Conservation (phyloP, 2,113 vertebrate species). For the Bubo scandiacus region DNA sequence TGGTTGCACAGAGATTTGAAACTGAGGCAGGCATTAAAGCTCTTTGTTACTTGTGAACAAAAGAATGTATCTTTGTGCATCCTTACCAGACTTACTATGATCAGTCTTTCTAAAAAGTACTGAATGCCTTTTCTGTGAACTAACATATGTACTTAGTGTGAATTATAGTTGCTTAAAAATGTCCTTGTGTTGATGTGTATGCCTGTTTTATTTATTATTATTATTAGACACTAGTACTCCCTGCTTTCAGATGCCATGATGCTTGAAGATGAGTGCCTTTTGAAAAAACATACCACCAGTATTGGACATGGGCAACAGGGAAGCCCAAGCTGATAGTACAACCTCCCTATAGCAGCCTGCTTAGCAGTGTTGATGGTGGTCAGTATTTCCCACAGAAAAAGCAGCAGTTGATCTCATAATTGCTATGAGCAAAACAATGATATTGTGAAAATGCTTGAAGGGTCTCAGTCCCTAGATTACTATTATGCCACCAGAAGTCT, state of each 20-base stretch:
- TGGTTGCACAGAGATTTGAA: slow-evolving; percentile 4
- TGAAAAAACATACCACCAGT: not conserved
- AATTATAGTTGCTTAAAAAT: not conserved
- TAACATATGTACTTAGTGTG: not conserved
- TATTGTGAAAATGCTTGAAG: not conserved
- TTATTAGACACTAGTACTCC: not conserved
- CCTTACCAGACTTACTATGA: not conserved
- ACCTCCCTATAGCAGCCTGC: not conserved
- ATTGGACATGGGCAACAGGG: not conserved
- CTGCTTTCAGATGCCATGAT: rapidly evolving
- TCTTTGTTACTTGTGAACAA: slow-evolving; percentile 9
- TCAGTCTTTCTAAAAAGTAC: not conserved
- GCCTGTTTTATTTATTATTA: not conserved
- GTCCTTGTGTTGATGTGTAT: not conserved
- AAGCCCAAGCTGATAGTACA: not conserved
- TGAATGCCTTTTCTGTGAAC: not conserved
- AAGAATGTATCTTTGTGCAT: not conserved
- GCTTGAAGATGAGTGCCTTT: not conserved
- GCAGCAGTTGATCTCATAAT: not conserved
- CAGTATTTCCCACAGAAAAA: not conserved
- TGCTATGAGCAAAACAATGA: not conserved
- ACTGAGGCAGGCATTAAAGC: not conserved
- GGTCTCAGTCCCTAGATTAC: not conserved
- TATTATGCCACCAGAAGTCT: not conserved
- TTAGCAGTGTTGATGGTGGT: not conserved